Conservation (phyloP, 1,140 invertebrate genomes). For the Drosophila mojavensis region DNA sequence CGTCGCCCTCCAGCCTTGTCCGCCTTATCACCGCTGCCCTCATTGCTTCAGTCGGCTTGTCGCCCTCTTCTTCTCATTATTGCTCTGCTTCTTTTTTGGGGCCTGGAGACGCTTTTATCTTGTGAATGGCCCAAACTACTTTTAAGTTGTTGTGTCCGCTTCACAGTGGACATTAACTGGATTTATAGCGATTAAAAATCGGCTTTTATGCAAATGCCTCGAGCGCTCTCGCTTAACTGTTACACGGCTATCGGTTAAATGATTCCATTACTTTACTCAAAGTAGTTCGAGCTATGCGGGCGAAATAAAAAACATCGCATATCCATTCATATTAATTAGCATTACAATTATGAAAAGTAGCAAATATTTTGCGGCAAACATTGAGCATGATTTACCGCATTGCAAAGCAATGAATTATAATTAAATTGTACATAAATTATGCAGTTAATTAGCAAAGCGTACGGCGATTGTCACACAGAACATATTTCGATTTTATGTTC, state of each 20-base stretch:
- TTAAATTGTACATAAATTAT: too few species aligned
- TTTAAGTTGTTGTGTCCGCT: constrained; percentile 43
- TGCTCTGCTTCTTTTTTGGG: constrained; percentile 2
- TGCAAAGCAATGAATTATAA: too few species aligned
- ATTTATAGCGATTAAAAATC: constrained; percentile 48
- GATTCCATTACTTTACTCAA: too few species aligned
- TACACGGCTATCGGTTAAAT: background rate
- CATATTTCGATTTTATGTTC: too few species aligned
- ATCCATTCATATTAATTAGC: too few species aligned
- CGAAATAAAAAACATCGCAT: too few species aligned
- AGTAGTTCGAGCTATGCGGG: too few species aligned
- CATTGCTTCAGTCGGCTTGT: constrained; percentile 52
- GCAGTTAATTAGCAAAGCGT: too few species aligned
- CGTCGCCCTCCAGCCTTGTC: constrained; percentile 37
- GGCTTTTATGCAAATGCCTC: constrained; percentile 4
- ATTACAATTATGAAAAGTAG: too few species aligned
- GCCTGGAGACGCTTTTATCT: constrained; percentile 43
- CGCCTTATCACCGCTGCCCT: constrained; percentile 70
- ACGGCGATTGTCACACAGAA: too few species aligned
- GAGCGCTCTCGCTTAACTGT: background rate
- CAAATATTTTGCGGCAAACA: too few species aligned
- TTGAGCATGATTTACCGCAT: too few species aligned
- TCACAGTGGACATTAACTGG: constrained; percentile 37
- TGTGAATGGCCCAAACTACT: constrained; percentile 44
- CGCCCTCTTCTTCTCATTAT: constrained; percentile 31